Base-by-base conservation (phyloP, 2,113 vertebrate genomes). In the Corythaeola cristata region DNA sequence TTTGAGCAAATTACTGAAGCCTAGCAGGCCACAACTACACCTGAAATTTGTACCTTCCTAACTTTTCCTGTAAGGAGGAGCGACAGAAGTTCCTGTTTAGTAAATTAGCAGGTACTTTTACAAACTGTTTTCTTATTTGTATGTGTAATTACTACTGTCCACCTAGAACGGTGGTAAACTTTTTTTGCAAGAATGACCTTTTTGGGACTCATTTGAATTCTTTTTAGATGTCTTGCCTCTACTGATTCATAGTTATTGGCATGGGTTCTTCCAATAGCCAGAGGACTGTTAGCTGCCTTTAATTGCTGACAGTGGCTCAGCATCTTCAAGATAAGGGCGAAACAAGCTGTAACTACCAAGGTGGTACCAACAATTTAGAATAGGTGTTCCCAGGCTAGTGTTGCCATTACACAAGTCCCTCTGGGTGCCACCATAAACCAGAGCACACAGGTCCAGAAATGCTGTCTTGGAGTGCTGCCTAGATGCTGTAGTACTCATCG, bases 211-310 rank as follows among this genome's bases (percentile, higher is more conserved):
- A n/a, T n/a, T 19, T 85, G 33, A 75, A 89, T 81, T 86, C 55
- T 86, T 89, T 76, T 89, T 71, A 78, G 60, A 35, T 75, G 30
- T 45, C 76, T 90, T 78, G 14, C 37, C 35, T 82, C 44, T 64
- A 49, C 58, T 68, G 35, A 89, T 9, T 87, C 60, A n/a, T 67
- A 92, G 81, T 94, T 91, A 86, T 2, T 78, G 39, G 47, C 73
- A 67, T 72, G 17, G 33, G 68, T 84, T 84, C 76, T 75, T 35
- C 35, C 8, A 81, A 19, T 63, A 88, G 37, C 60, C 47, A 71
- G 80, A 91, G 55, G 27, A 74, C 87, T 84, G 52, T 75, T 94
- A 96, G 68, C 76, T 56, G 75, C 56, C 35, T 91, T 66, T 84
- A 71, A 64, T 39, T 78, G 39, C 69, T 26, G 49, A 91, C 69